Percentiles rank a stretch among this genome's conserved stretches.
Conservation (phyloP, 2,113 vertebrate species). For the Nyctereutes procyonoides region DNA sequence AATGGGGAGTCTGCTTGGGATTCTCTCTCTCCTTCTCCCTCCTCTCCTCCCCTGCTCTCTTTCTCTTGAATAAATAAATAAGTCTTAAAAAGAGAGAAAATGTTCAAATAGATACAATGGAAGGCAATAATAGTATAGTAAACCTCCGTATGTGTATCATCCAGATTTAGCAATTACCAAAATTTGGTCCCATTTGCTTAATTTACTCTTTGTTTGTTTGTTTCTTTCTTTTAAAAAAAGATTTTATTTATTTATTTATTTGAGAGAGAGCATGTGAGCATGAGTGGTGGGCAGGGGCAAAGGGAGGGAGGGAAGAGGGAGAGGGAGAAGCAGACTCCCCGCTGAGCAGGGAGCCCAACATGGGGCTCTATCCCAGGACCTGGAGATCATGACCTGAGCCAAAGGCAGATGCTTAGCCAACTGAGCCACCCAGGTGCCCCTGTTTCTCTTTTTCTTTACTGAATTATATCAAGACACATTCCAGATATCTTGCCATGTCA, state of each 20-base stretch:
- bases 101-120: neutral
- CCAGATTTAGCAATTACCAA: neutral
- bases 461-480: neutral
- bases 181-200: neutral
- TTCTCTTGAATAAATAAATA: neutral
- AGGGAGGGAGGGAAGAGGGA: neutral
- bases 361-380: neutral
- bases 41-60: neutral
- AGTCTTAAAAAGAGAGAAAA: neutral
- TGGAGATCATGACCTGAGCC: neutral
- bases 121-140: neutral
- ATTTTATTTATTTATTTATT: neutral
- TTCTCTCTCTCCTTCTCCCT: neutral
- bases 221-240: neutral
- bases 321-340: neutral
- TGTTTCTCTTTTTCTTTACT: neutral
- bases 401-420: neutral
- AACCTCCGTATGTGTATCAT: neutral
- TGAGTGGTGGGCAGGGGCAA: neutral
- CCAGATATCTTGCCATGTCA: neutral
- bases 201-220: neutral
- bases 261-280: neutral
- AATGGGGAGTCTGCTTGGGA: neutral
- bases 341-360: neutral
- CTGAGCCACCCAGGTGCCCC: neutral